Evolutionary conservation across 2,888 invertebrate genomes (phyloP), one percentile per base, ranked within the genome.

Genomic region (Diarsia brunnea): DNA sequence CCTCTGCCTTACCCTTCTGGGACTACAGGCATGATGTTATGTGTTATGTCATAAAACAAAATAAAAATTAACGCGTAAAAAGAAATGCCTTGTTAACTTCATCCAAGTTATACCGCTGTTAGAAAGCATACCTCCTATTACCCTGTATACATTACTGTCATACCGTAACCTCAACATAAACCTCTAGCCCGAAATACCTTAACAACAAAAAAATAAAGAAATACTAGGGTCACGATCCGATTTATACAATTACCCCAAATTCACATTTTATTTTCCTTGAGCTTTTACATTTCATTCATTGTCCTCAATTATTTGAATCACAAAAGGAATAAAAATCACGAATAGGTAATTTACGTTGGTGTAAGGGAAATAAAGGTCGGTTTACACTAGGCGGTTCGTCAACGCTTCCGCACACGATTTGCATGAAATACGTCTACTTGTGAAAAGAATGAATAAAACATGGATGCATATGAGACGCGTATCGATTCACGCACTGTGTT

Each of bases 291-390:
- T 84, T 81, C 67, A 75, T 73, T 81, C 78, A 81, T 73, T 60
- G 78, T 74, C 60, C 81, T 75, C 79, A 70, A 85, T 85, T 80
- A 85, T 85, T 78, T 83, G 71, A 82, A 77, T 80, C 70, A 84
- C 80, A 85, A 85, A 85, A 75, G 85, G n/a, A 64, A 70, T 72
- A 77, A 73, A 68, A 74, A 78, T 75, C 75, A 78, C 74, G 69
- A 67, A 84, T 72, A 68, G 53, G 78, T 81, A 74, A 81, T 84
- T 83, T 71, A 74, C 81, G 79, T 79, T 53, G 65, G 82, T 75
- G 55, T 71, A 69, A 55, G 71, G 70, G 69, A 85, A 72, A 75
- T 84, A 80, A 85, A 60, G 60, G 24, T 19, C 1, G n/a, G 53
- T 75, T 61, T 73, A 16, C 63, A 75, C 68, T 60, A 49, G 38